Conservation (phyloP, 2,888 invertebrate genomes). For the Ramazzottius varieornatus region DNA sequence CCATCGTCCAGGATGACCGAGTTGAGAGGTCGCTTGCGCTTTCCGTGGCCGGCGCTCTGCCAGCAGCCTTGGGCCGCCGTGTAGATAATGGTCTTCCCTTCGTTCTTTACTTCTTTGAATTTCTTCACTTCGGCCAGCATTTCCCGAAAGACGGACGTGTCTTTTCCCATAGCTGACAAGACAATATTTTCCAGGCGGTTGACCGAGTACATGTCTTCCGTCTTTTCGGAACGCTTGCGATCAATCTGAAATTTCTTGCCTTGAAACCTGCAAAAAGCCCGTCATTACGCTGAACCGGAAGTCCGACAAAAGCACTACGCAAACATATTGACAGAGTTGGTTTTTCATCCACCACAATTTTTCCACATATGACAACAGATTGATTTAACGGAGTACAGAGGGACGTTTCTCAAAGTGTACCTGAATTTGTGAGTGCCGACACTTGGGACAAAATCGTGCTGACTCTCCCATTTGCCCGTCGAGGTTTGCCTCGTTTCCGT, state of each 20-base stretch:
- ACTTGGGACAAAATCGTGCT: constrained; percentile 21
- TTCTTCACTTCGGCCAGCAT: constrained; percentile 20
- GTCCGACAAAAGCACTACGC: too few relatives aligned
- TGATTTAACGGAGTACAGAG: too few relatives aligned
- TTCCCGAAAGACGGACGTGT: constrained; percentile 17
- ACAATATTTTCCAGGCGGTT: constrained; percentile 22
- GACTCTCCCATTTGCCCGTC: constrained; percentile 14
- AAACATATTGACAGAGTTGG: too few relatives aligned
- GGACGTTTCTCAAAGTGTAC: constrained; percentile 4
- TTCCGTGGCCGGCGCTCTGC: constrained; percentile 22
- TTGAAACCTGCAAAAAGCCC: constrained; percentile 17
- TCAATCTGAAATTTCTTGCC: constrained; percentile 21
- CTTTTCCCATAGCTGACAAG: constrained; percentile 19
- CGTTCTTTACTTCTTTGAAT: constrained; percentile 18
- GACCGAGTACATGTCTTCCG: constrained; percentile 18
- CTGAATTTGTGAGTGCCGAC: constrained; percentile 18
- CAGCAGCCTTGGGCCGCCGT: constrained; percentile 22
- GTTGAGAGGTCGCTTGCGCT: constrained; percentile 18
- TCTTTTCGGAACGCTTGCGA: constrained; percentile 18
- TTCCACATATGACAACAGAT: too few relatives aligned
- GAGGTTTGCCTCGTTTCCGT: constrained; percentile 21
- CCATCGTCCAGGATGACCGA: constrained; percentile 16
- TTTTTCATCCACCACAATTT: too few relatives aligned
- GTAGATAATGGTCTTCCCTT: constrained; percentile 23
- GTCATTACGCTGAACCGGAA: too few relatives aligned